phyloP scores from a whole-genome alignment of 2,113 vertebrate species.

The Protomyctophum bolini region DNA sequence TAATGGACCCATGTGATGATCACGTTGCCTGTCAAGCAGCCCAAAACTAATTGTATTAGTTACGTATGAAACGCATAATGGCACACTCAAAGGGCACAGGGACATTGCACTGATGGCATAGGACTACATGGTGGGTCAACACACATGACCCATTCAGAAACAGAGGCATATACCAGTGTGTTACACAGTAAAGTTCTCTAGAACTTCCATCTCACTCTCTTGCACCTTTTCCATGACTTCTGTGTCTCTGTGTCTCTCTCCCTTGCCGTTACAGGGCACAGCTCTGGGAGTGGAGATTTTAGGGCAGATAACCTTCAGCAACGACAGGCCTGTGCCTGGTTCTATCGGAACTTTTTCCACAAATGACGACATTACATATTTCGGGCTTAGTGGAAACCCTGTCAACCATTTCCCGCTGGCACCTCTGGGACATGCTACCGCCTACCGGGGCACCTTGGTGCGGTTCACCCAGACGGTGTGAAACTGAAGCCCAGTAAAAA shows the following conservation, averaged over 20 bases:
- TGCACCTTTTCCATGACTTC: neutral
- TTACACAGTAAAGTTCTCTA: too few relatives aligned
- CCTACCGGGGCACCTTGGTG: neutral
- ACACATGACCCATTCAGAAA: conserved; percentile 24
- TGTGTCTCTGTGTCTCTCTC: conserved; percentile 3
- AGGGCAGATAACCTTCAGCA: neutral
- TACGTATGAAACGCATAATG: conserved; percentile 16
- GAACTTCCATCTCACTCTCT: too few relatives aligned
- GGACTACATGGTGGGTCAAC: conserved; percentile 22
- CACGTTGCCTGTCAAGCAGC: neutral
- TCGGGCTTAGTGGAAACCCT: neutral
- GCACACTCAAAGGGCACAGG: conserved; percentile 17
- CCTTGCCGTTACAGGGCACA: neutral
- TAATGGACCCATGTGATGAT: conserved; percentile 3
- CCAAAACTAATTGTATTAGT: conserved; percentile 2
- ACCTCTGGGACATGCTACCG: neutral
- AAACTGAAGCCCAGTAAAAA: conserved; percentile 6
- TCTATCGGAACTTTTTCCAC: neutral
- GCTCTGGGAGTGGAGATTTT: neutral
- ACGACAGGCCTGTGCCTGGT: neutral
- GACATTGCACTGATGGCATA: conserved; percentile 42
- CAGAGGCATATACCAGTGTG: neutral
- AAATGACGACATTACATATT: neutral
- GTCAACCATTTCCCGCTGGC: neutral
- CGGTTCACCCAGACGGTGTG: neutral